phyloP scores from a whole-genome alignment of 2,113 vertebrate genomes.

The Columba livia region DNA sequence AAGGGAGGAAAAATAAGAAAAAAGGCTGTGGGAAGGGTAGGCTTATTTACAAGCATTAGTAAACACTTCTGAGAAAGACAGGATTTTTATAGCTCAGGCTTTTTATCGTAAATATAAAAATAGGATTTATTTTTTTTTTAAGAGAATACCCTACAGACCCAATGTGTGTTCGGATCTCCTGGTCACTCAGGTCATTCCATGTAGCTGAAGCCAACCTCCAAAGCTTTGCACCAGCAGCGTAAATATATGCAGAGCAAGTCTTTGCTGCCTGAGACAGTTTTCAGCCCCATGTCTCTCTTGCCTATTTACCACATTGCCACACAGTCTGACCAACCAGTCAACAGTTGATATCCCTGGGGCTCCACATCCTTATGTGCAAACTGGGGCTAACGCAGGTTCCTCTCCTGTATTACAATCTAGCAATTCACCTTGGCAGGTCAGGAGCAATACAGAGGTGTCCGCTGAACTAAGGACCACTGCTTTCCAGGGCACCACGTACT shows the following conservation, averaged over 20 bases:
- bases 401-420: not conserved
- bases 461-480: not conserved
- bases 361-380: not conserved
- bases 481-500: not conserved
- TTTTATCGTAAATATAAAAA: not conserved
- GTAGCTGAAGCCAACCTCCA: not conserved
- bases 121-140: not conserved
- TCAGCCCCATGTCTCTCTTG: too few relatives aligned
- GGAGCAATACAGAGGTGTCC: not conserved
- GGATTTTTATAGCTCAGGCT: not conserved
- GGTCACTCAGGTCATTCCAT: not conserved
- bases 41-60: not conserved
- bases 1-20: not conserved
- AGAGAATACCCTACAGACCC: not conserved
- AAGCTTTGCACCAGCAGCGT: not conserved
- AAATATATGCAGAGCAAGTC: not conserved
- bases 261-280: not conserved
- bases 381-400: fast-evolving
- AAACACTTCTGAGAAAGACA: not conserved
- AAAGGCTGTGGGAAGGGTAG: not conserved
- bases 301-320: not conserved
- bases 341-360: not conserved
- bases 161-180: not conserved
- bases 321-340: not conserved
- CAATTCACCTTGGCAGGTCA: not conserved